A percentile compares a stretch with the other conserved stretches of the same genome.
These are phyloP conservation scores for Patagioenas fasciata DNA, from an alignment of 2,113 vertebrate genomes.

Conservation along the genomic window DNA sequence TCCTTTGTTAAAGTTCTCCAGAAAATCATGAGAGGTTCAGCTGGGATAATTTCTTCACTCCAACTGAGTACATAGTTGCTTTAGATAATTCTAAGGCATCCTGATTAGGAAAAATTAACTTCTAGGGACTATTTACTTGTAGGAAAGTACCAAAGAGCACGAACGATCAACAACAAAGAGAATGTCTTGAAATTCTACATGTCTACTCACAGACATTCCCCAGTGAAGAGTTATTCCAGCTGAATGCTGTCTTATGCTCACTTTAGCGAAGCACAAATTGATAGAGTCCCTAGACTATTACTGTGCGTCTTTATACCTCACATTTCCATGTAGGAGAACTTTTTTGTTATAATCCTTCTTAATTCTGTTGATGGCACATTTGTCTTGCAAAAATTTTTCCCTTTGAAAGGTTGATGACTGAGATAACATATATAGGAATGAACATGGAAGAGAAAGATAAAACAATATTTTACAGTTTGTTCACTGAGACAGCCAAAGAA, in stretches of 20 bases:
- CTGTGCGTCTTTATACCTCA: rapidly evolving
- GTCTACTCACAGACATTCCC: neutral
- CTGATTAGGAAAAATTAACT: neutral
- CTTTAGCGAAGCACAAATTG: neutral
- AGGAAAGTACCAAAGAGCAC: neutral
- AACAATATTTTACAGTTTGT: neutral
- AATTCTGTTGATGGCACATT: neutral
- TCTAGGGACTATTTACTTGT: neutral
- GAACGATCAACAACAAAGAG: rapidly evolving
- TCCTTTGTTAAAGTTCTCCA: neutral
- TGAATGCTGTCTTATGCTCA: neutral
- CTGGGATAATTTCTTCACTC: neutral
- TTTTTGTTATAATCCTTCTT: neutral
- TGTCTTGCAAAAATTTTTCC: neutral
- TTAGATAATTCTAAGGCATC: neutral
- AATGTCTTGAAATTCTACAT: neutral
- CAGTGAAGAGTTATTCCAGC: neutral
- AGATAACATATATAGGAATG: neutral
- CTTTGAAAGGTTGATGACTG: neutral
- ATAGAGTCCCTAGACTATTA: neutral
- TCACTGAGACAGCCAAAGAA: neutral
- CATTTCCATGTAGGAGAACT: neutral
- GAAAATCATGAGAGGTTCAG: neutral
- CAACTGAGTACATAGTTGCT: neutral
- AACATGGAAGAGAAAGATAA: neutral